Conservation (phyloP, 2,113 vertebrate species). For the Amphilophus citrinellus region DNA sequence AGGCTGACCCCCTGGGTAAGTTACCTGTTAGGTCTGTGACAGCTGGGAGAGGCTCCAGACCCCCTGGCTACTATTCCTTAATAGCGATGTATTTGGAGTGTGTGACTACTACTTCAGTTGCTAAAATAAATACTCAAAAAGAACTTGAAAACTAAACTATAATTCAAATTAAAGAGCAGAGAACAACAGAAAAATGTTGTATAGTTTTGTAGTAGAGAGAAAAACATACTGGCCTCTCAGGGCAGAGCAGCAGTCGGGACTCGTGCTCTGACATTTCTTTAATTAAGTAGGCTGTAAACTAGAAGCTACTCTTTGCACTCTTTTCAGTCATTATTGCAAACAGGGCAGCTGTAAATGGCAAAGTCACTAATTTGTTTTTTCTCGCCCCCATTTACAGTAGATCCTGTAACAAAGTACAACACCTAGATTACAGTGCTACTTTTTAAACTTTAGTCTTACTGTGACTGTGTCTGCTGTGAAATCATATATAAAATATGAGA, state of each 20-base stretch:
- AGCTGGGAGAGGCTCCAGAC: too few species aligned
- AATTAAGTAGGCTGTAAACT: background rate
- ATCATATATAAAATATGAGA: background rate
- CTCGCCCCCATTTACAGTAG: background rate
- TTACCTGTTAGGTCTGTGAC: background rate
- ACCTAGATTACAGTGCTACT: background rate
- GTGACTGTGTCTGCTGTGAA: background rate
- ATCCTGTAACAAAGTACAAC: background rate
- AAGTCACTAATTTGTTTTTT: background rate
- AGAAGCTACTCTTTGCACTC: background rate
- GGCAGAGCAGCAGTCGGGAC: too few species aligned
- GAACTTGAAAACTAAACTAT: too few species aligned
- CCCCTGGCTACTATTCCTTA: background rate
- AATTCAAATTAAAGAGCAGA: too few species aligned
- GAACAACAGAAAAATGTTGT: background rate
- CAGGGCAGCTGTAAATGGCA: background rate
- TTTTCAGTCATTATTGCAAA: background rate
- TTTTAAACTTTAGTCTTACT: background rate
- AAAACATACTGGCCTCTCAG: too few species aligned
- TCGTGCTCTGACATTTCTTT: background rate
- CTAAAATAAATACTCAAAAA: background rate
- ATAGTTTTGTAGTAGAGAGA: too few species aligned
- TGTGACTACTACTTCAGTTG: background rate
- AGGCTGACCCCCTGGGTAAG: conserved; percentile 96
- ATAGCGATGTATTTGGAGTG: background rate